phyloP scores from a whole-genome alignment of 2,888 invertebrate species.

The Lithodes maja region DNA sequence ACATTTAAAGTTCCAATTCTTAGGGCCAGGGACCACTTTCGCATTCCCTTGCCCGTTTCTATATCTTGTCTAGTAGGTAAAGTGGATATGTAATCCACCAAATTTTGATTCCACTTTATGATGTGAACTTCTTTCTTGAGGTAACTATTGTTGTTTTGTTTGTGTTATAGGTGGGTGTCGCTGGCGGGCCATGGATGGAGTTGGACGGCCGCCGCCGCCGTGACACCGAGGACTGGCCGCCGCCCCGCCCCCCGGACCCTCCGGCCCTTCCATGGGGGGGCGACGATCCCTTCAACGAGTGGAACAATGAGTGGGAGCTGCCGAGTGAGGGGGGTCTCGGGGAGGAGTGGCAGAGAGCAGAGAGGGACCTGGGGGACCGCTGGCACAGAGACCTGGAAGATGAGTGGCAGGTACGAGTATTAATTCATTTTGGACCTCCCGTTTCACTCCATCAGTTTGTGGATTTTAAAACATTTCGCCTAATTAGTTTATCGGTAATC shows the following conservation, averaged over 20 bases:
- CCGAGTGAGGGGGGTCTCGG: background rate
- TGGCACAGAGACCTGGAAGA: too few species aligned
- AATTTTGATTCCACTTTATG: background rate
- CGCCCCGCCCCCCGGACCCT: conserved; percentile 54
- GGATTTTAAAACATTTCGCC: too few species aligned
- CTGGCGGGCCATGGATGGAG: conserved; percentile 68
- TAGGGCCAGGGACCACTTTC: too few species aligned
- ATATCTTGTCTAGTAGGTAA: too few species aligned
- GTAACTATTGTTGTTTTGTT: background rate
- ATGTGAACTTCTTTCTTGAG: background rate
- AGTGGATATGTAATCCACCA: background rate
- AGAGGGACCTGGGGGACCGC: background rate
- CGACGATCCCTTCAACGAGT: conserved; percentile 31
- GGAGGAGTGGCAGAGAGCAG: background rate
- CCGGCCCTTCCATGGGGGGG: conserved; percentile 55
- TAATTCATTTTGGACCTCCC: background rate
- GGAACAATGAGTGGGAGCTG: conserved; percentile 30
- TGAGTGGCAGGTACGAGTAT: background rate
- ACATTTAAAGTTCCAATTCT: too few species aligned
- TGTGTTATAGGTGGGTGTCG: conserved; percentile 49
- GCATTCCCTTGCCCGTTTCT: too few species aligned
- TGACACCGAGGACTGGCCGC: conserved; percentile 59
- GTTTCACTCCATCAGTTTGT: too few species aligned
- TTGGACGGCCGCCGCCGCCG: conserved; percentile 62
- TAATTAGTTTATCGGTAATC: too few species aligned